Conservation (phyloP, 2,888 invertebrate species). For the Herminia tarsipennalis region DNA sequence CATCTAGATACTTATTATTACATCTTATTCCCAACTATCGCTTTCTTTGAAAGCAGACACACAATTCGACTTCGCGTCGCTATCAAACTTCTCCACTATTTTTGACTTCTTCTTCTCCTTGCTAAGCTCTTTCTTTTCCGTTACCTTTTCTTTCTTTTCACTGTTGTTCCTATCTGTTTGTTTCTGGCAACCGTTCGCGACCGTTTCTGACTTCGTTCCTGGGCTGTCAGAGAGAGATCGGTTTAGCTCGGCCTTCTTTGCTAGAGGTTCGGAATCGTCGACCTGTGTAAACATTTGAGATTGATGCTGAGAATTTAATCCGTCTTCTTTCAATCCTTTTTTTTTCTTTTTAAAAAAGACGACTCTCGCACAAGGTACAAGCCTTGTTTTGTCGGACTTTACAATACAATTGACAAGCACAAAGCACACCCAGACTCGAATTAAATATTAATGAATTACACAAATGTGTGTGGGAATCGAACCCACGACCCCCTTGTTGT, state of each 20-base stretch:
- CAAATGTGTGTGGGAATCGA: too few relatives aligned
- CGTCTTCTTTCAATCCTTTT: too few relatives aligned
- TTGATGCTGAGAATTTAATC: not conserved
- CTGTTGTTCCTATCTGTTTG: constrained; percentile 11
- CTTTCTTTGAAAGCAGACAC: constrained; percentile 75
- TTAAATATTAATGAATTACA: too few relatives aligned
- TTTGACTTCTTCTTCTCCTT: constrained; percentile 41
- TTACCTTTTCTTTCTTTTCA: constrained; percentile 22
- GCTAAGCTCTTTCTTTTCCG: constrained; percentile 27
- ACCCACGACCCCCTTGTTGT: too few relatives aligned
- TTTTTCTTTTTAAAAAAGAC: too few relatives aligned
- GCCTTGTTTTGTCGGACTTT: too few relatives aligned
- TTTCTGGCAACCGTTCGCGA: constrained; percentile 55
- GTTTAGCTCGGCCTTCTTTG: constrained; percentile 58
- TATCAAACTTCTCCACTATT: constrained; percentile 57
- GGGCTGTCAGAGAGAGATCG: constrained; percentile 39
- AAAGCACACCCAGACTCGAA: too few relatives aligned
- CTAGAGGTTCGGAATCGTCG: constrained; percentile 62
- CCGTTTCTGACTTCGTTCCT: constrained; percentile 35
- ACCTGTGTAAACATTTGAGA: constrained; percentile 46
- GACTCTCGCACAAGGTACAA: too few relatives aligned
- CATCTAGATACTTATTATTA: constrained; percentile 15
- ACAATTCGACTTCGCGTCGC: constrained; percentile 54
- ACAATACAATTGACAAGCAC: too few relatives aligned
- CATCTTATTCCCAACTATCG: constrained; percentile 72